Evolutionary conservation across 2,888 invertebrate species (phyloP), one percentile per base, ranked within the genome.

Genomic region (Tridacna gigas): DNA sequence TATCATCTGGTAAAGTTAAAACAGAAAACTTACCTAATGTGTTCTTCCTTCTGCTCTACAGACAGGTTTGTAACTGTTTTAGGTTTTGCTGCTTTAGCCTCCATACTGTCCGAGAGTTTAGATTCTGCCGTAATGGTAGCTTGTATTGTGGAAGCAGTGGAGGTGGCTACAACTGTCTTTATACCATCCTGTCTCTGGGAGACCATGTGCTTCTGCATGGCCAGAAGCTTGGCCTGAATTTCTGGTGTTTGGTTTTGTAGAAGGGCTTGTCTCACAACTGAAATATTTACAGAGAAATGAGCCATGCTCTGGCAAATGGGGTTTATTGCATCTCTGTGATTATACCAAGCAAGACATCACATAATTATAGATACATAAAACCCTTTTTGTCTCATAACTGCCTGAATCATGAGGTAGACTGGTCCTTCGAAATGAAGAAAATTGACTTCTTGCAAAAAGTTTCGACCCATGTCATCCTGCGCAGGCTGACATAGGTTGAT

Each of bases 171-270:
- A 3, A 86, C 75, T 47, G 75, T 74, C 60, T 74, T 82, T 13
- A 78, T 13, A n/a, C 78, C 81, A n/a, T 85, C 79, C 37, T 85
- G 82, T 47, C 88, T 90, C 77, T 91, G 90, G 73, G 90, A 90
- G 71, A 91, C 91, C 83, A 94, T 92, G 88, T 94, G 97, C 74
- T 97, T 96, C 95, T 98, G 98, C 91, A 98, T 96, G 91, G 97
- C 97, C 65, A 98, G 95, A 74, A 98, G 95, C 94, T 98, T 98
- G 93, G 98, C 98, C 94, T 98, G 98, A 88, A 98, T 97, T 95
- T 98, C 98, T 0, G 98, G 98, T 94, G 97, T 97, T 37, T 98
- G 96, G 94, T 98, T 98, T 92, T 98, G 98, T 95, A 97, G 97
- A 84, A 98, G 95, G n/a, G 98, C 98, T 94, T 97, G 98, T 95